phyloP scores from a whole-genome alignment of 2,888 invertebrate species.

The Hartigia nigra region DNA sequence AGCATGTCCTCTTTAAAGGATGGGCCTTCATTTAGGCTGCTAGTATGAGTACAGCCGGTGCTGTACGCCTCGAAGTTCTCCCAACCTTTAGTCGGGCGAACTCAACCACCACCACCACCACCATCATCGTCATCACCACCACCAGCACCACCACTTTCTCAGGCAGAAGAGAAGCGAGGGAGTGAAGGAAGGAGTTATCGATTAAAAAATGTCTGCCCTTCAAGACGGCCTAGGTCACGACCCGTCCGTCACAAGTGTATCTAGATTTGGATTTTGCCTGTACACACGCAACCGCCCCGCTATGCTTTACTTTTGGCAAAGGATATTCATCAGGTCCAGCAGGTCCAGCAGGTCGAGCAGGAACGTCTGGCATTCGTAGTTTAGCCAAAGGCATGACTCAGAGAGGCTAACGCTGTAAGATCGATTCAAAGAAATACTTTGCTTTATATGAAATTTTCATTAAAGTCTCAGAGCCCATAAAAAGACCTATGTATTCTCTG shows the following conservation, averaged over 20 bases:
- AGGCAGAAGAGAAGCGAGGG: constrained; percentile 30
- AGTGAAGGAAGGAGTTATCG: constrained; percentile 57
- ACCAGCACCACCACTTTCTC: constrained; percentile 28
- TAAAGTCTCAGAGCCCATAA: background rate
- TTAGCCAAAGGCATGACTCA: background rate
- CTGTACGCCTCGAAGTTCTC: constrained; percentile 36
- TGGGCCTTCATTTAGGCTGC: constrained; percentile 63
- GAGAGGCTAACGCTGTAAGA: background rate
- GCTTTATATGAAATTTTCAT: background rate
- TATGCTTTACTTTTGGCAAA: background rate
- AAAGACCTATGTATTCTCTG: background rate
- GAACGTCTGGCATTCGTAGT: background rate
- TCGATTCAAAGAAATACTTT: background rate
- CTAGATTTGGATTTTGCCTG: background rate
- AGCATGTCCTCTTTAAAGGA: constrained; percentile 61
- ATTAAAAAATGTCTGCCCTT: constrained; percentile 67
- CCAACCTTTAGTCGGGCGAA: constrained; percentile 42
- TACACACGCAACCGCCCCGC: background rate
- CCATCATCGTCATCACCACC: constrained; percentile 22
- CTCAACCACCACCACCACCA: constrained; percentile 30
- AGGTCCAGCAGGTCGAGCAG: background rate
- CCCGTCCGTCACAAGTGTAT: constrained; percentile 57
- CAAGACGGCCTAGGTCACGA: constrained; percentile 66
- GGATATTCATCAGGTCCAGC: background rate
- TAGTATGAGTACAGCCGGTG: constrained; percentile 22